phyloP scores from a whole-genome alignment of 1,140 invertebrate species.

The Drosophila hydei region DNA sequence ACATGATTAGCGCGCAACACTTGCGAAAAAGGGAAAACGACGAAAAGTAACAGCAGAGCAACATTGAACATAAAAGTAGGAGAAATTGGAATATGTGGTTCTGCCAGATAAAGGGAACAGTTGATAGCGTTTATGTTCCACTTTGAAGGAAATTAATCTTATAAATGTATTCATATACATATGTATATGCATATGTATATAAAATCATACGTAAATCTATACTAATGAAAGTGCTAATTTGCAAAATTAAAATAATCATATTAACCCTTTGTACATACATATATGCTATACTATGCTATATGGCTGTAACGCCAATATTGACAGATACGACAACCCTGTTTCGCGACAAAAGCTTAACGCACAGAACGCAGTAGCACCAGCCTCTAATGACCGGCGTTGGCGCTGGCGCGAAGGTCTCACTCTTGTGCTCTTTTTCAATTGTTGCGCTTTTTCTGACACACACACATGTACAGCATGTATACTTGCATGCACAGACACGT shows the following conservation, averaged over 20 bases:
- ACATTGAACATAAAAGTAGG: slow-evolving; percentile 20
- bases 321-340: slow-evolving; percentile 25
- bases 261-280: background rate
- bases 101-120: slow-evolving; percentile 35
- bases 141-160: too few relatives aligned
- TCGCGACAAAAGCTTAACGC: slow-evolving; percentile 37
- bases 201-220: background rate
- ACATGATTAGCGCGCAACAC: slow-evolving; percentile 50
- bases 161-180: too few relatives aligned
- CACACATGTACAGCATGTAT: too few relatives aligned
- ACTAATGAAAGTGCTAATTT: background rate
- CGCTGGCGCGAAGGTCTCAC: slow-evolving; percentile 22
- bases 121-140: background rate
- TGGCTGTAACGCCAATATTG: background rate
- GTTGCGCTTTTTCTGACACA: slow-evolving; percentile 43
- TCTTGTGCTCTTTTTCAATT: slow-evolving; percentile 31
- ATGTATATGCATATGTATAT: background rate
- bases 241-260: background rate
- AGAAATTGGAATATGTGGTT: slow-evolving; percentile 28
- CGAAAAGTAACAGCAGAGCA: slow-evolving; percentile 9
- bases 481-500: too few relatives aligned
- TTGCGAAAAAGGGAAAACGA: slow-evolving; percentile 27
- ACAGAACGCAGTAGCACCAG: slow-evolving; percentile 22
- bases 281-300: background rate
- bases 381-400: slow-evolving; percentile 15